A percentile compares a stretch with the other conserved stretches of the same genome.
Conservation (phyloP, 35 echinoderm and acorn worm genomes). For the Stichopus chloronotus region DNA sequence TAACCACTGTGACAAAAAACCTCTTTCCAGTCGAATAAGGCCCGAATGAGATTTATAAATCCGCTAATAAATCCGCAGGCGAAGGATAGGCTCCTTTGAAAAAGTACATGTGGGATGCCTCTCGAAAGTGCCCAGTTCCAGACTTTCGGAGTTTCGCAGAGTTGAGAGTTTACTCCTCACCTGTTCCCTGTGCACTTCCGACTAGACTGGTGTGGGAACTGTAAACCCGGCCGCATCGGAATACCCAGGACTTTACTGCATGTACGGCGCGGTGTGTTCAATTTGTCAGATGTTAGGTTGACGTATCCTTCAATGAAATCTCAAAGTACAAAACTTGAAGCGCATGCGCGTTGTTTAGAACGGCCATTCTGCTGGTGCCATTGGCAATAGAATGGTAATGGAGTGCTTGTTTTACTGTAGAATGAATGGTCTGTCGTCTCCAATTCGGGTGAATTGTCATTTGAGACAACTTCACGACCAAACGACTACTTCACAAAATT, state of each 20-base stretch:
- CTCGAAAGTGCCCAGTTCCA: not conserved
- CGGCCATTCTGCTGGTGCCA: too few relatives aligned
- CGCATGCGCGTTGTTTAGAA: not conserved
- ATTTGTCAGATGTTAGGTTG: too few relatives aligned
- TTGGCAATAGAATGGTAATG: too few relatives aligned
- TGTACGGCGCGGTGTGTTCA: too few relatives aligned
- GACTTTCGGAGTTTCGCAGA: not conserved
- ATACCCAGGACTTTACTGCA: too few relatives aligned
- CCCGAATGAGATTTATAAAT: not conserved
- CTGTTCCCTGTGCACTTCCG: constrained; percentile 6
- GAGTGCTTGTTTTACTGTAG: too few relatives aligned
- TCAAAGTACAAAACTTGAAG: not conserved
- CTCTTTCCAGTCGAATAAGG: not conserved
- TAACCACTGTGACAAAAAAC: not conserved
- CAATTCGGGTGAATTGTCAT: too few relatives aligned
- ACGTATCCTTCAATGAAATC: not conserved
- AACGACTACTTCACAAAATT: too few relatives aligned
- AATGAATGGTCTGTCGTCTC: too few relatives aligned
- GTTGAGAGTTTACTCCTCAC: not conserved
- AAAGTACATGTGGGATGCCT: not conserved
- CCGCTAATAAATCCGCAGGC: not conserved
- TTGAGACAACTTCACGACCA: too few relatives aligned
- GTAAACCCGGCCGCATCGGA: too few relatives aligned
- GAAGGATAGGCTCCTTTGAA: not conserved
- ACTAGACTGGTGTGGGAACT: not conserved